These are phyloP conservation scores for Lamprologus speciosus DNA, from an alignment of 2,113 vertebrate species.

Conservation along the genomic window DNA sequence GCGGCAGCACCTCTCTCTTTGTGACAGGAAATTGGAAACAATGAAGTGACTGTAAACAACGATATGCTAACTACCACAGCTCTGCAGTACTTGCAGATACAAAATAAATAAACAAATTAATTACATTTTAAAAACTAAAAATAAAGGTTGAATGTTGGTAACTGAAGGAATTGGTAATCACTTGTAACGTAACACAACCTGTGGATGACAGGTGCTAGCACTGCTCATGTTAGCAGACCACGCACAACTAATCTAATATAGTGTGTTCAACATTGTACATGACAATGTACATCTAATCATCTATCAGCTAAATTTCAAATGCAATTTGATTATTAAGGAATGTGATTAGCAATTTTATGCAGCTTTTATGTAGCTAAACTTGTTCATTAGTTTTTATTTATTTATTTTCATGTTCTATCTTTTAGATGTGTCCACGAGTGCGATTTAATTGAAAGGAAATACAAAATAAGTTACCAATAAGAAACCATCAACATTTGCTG, in stretches of 20 bases:
- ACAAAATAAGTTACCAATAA: not conserved
- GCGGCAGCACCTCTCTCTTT: not conserved
- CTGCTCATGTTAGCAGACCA: not conserved
- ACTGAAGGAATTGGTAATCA: not conserved
- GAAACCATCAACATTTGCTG: not conserved
- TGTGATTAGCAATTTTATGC: not conserved
- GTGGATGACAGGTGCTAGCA: not conserved
- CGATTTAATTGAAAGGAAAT: not conserved
- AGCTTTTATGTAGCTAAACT: not conserved
- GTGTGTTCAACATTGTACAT: not conserved
- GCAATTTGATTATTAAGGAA: not conserved
- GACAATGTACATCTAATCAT: not conserved
- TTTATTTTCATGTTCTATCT: not conserved
- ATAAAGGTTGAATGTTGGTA: not conserved
- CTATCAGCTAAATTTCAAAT: not conserved
- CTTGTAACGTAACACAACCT: not conserved
- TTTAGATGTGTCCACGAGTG: not conserved
- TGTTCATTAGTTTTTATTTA: not conserved
- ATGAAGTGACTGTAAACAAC: not conserved
- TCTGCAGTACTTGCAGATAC: not conserved
- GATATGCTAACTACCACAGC: not conserved
- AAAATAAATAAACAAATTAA: fast-evolving
- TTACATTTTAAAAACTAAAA: not conserved
- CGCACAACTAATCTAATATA: not conserved
- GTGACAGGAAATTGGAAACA: not conserved